phyloP scores from a whole-genome alignment of 2,888 invertebrate species.

The Sceliomorpha sp. region DNA sequence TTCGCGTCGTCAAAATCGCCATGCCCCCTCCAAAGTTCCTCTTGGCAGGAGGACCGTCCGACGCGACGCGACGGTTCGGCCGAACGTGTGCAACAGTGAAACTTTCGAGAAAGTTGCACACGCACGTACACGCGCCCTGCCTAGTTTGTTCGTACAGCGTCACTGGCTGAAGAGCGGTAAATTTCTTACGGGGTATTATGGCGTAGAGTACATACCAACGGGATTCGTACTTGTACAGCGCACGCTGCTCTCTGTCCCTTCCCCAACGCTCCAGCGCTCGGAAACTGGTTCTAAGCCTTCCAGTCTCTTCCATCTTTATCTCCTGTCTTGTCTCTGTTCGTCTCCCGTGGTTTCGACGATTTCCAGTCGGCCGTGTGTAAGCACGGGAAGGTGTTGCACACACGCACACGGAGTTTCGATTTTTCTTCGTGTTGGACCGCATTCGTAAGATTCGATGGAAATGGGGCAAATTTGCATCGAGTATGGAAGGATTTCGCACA shows the following conservation, averaged over 20 bases:
- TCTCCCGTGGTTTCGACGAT: slow-evolving; percentile 52
- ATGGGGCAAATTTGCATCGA: too few relatives aligned
- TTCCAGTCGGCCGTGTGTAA: slow-evolving; percentile 42
- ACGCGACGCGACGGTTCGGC: too few relatives aligned
- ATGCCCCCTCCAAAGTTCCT: too few relatives aligned
- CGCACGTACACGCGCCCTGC: slow-evolving; percentile 30
- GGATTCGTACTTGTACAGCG: slow-evolving; percentile 69
- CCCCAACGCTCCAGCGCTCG: too few relatives aligned
- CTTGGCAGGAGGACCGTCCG: too few relatives aligned
- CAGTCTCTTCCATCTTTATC: slow-evolving; percentile 56
- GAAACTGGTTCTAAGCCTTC: slow-evolving; percentile 71
- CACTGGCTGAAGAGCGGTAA: slow-evolving; percentile 73
- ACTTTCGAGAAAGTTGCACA: slow-evolving; percentile 24
- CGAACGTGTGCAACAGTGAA: background rate
- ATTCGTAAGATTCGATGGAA: too few relatives aligned
- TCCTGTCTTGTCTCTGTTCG: slow-evolving; percentile 42
- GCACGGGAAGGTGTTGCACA: slow-evolving; percentile 29
- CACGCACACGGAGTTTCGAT: slow-evolving; percentile 22
- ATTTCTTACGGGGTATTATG: slow-evolving; percentile 76
- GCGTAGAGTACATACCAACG: slow-evolving; percentile 72
- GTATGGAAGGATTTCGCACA: too few relatives aligned
- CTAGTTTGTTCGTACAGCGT: slow-evolving; percentile 61
- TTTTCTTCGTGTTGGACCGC: too few relatives aligned
- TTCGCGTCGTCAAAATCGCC: slow-evolving; percentile 8
- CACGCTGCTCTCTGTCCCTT: slow-evolving; percentile 58